A percentile compares a stretch with the other conserved stretches of the same genome.
Evolutionary conservation across 2,888 invertebrate genomes (phyloP).

Genomic region (Calliopum simillimum): DNA sequence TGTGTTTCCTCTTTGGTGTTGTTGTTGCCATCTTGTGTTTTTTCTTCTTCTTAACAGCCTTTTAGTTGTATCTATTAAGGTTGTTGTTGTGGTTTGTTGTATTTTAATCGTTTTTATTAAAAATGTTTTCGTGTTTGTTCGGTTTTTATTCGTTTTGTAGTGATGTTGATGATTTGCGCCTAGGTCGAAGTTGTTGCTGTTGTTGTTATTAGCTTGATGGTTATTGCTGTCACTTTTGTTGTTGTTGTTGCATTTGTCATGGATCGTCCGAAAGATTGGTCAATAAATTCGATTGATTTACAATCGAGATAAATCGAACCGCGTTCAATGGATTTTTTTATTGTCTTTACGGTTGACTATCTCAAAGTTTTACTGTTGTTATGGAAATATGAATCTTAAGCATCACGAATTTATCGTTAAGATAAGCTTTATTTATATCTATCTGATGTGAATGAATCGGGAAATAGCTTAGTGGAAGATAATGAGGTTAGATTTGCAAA

Average conservation of each 20-base stretch:
- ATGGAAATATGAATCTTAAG: no score
- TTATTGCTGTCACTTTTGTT: background rate
- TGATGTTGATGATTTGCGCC: slow-evolving; percentile 47
- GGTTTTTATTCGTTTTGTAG: slow-evolving; percentile 52
- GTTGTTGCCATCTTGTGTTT: background rate
- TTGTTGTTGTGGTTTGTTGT: no score
- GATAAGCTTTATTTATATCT: no score
- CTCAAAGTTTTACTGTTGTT: no score
- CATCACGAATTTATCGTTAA: no score
- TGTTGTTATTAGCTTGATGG: slow-evolving; percentile 11
- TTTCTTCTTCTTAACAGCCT: slow-evolving; percentile 28
- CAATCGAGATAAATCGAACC: slow-evolving; percentile 18
- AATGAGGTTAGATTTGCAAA: no score
- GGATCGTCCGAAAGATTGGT: slow-evolving; percentile 39
- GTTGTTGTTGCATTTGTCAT: slow-evolving; percentile 49
- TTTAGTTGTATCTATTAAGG: slow-evolving; percentile 1
- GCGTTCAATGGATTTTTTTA: background rate
- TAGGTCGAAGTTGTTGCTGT: slow-evolving; percentile 32
- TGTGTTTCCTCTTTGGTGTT: background rate
- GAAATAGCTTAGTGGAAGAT: no score
- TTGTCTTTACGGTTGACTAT: background rate
- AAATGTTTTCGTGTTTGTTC: slow-evolving; percentile 46
- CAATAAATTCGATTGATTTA: slow-evolving; percentile 50
- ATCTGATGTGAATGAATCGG: no score
- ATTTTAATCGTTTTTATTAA: slow-evolving; percentile 23